phyloP scores from a whole-genome alignment of 2,888 invertebrate species.

The Argyra leucocephala region DNA sequence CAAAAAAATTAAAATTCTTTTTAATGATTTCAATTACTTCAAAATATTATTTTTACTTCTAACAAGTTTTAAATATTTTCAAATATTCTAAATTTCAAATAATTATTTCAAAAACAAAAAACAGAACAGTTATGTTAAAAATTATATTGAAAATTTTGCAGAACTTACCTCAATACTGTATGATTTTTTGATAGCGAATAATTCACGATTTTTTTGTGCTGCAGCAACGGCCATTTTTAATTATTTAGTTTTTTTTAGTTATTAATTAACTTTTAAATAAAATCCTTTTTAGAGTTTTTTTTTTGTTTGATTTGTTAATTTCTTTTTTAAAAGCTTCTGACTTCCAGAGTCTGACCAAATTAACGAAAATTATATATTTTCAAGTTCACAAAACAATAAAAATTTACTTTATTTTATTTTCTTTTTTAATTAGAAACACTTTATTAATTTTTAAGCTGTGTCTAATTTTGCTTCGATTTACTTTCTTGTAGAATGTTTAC shows the following conservation, averaged over 20 bases:
- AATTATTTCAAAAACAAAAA: no score
- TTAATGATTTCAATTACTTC: no score
- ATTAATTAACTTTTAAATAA: background rate
- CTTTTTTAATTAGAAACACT: background rate
- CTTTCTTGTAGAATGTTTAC: background rate
- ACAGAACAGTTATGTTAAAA: no score
- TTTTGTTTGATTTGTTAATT: no score
- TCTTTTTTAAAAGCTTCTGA: background rate
- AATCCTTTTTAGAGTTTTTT: background rate
- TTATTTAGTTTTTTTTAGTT: conserved; percentile 26
- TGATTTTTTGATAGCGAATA: conserved; percentile 94
- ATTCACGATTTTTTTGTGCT: conserved; percentile 88
- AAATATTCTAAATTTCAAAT: no score
- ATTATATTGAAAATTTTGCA: background rate
- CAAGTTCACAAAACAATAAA: background rate
- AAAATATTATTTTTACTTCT: no score
- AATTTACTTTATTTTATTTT: background rate
- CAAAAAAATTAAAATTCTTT: no score
- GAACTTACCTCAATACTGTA: conserved; percentile 92
- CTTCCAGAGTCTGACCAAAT: background rate
- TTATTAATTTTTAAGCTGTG: background rate
- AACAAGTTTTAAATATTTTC: no score
- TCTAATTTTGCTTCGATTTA: background rate
- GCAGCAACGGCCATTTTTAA: conserved; percentile 71
- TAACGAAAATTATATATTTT: background rate